Evolutionary conservation across 2,888 invertebrate genomes (phyloP), one percentile per base, ranked within the genome.

Genomic region (Calameuta pallipes): DNA sequence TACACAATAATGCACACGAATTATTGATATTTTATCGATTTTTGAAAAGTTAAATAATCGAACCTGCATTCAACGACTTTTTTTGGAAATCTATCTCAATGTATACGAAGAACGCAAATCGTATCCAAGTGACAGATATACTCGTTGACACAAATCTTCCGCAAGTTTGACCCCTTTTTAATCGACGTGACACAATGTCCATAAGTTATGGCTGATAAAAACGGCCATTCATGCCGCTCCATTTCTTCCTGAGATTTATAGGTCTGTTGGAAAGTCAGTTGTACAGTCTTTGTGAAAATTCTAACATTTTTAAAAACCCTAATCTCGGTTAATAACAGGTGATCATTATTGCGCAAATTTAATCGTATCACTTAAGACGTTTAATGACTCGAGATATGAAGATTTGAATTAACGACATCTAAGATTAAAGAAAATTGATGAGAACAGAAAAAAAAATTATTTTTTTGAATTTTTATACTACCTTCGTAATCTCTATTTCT

Each of bases 401-500:
- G 23, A 56, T 56, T 56, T 9, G 23, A 56, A 56, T 56, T 1
- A 15, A 41, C 13, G 15, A 13, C 15, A 41, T 41, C 41, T 0
- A 56, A 56, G 56, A 56, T 9, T 15, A 4, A 15, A 41, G 41
- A 15, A 15, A 15, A 41, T 15, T 41, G 2, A 15, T 15, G 15
- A 37, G 37, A 37, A 41, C 15, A 15, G 1, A 41, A 15, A 4
- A 15, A 15, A 15, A 41, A 30, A 37, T 12, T 34, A 41, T 4
- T 68, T 68, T 75, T 68, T 33, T 56, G 1, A 0, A 68, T 36
- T 75, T 74, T 75, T 9, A 56, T 37, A 69, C 31, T 93, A 96
- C 97, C 97, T 94, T 97, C 96, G 89, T 93, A 94, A 86, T 94
- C 93, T 75, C 92, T 94, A 33, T 93, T 89, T 9, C 96, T 83